Percentiles rank a stretch among this genome's conserved stretches.
Conservation (phyloP, 2,888 invertebrate species). For the Macrostomum cliftonense region DNA sequence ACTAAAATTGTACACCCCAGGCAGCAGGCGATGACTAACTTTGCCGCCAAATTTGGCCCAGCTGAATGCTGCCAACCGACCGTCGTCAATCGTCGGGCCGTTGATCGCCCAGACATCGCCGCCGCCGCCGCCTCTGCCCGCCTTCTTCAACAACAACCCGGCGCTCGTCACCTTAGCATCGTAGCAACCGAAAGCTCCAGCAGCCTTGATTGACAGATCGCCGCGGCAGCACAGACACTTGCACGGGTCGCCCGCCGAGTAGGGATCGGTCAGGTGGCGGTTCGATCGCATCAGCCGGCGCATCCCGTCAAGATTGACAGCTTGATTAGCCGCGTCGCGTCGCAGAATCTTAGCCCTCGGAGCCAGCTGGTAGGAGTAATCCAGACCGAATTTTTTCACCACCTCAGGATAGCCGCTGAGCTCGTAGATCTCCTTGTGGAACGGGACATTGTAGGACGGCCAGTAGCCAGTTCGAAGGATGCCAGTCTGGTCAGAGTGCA, state of each 20-base stretch:
- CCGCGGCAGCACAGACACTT: constrained; percentile 31
- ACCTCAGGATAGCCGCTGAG: constrained; percentile 28
- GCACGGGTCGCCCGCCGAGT: constrained; percentile 25
- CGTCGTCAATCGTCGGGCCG: too few relatives aligned
- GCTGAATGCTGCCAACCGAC: too few relatives aligned
- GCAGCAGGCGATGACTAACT: too few relatives aligned
- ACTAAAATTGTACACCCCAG: too few relatives aligned
- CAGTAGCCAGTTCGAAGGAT: constrained; percentile 24
- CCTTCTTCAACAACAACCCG: not conserved
- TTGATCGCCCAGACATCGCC: too few relatives aligned
- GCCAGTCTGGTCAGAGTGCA: constrained; percentile 21
- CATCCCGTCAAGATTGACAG: too few relatives aligned
- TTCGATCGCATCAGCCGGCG: too few relatives aligned
- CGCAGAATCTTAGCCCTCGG: constrained; percentile 35
- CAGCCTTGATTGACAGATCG: constrained; percentile 17
- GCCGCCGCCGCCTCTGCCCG: too few relatives aligned
- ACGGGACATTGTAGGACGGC: constrained; percentile 35
- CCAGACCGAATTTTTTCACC: constrained; percentile 21
- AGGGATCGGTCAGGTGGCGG: constrained; percentile 12
- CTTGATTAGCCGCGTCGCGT: constrained; percentile 17
- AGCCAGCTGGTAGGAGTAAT: constrained; percentile 28
- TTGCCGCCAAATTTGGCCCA: too few relatives aligned
- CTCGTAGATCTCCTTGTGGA: constrained; percentile 28
- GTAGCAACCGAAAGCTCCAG: constrained; percentile 26
- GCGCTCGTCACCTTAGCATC: constrained; percentile 26